These are phyloP conservation scores for Brachymystax lenok DNA, from an alignment of 2,797 vertebrate genomes.

Conservation along the genomic window DNA sequence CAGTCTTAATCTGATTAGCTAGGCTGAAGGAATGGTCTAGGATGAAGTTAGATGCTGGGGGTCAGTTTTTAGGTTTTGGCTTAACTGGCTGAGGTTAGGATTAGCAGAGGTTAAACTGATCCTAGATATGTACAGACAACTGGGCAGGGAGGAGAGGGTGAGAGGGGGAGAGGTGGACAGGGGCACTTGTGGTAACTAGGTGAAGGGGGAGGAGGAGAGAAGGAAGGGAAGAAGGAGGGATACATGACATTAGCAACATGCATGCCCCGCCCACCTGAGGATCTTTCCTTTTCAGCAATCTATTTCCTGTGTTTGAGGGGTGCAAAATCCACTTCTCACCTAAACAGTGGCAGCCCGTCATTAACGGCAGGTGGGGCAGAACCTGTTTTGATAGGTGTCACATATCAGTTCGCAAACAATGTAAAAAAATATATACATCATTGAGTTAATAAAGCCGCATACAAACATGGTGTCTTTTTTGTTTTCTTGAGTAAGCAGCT, in stretches of 20 bases:
- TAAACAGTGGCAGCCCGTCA: too few relatives aligned
- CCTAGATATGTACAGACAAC: background rate
- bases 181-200: background rate
- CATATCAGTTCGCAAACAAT: too few relatives aligned
- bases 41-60: background rate
- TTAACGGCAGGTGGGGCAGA: too few relatives aligned
- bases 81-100: background rate
- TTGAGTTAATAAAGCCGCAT: too few relatives aligned
- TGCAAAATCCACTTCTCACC: too few relatives aligned
- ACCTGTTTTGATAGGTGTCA: too few relatives aligned
- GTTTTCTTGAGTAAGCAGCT: too few relatives aligned
- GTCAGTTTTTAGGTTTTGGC: background rate
- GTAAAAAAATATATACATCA: too few relatives aligned
- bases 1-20: conserved; percentile 13
- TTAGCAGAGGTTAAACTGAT: background rate
- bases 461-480: too few relatives aligned
- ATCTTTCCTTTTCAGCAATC: too few relatives aligned
- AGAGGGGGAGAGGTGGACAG: background rate
- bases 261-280: too few relatives aligned
- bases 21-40: background rate
- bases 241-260: background rate
- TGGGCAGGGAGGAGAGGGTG: background rate
- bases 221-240: background rate
- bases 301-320: too few relatives aligned
- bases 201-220: background rate